phyloP scores from a whole-genome alignment of 1,140 invertebrate species.

The Araneus ventricosus region DNA sequence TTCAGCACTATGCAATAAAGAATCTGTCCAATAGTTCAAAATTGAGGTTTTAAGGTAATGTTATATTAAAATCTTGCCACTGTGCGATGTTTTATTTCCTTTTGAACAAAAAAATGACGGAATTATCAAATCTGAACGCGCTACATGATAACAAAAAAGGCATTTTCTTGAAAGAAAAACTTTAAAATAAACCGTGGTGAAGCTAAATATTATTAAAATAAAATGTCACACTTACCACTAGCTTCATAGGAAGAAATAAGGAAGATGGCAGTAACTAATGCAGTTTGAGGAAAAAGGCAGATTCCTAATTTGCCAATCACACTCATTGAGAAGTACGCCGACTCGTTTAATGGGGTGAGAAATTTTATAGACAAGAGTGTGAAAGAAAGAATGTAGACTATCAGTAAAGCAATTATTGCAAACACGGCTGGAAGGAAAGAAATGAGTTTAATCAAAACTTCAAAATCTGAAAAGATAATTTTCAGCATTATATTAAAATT shows the following conservation, averaged over 20 bases:
- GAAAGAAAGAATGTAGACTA: conserved; percentile 2
- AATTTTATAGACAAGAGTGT: neutral
- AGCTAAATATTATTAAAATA: too few species aligned
- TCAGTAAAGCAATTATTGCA: conserved; percentile 1
- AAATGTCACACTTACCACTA: conserved; percentile 18
- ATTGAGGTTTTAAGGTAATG: too few species aligned
- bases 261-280: conserved; percentile 6
- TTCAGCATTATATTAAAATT: neutral
- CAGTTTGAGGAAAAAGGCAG: conserved; percentile 37
- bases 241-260: conserved; percentile 32
- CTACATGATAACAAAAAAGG: too few species aligned
- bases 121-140: too few species aligned
- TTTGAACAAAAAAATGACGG: too few species aligned
- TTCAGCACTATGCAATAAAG: too few species aligned
- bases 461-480: neutral
- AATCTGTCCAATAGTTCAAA: too few species aligned
- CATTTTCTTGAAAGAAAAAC: too few species aligned
- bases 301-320: neutral
- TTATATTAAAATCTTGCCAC: too few species aligned
- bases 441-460: neutral
- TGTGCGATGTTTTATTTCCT: too few species aligned
- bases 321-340: neutral
- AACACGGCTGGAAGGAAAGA: conserved; percentile 21
- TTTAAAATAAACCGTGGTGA: too few species aligned
- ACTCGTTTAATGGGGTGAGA: neutral